Evolutionary conservation across 1,140 invertebrate species (phyloP), one percentile per base, ranked within the genome.

Genomic region (Drosophila hydei): DNA sequence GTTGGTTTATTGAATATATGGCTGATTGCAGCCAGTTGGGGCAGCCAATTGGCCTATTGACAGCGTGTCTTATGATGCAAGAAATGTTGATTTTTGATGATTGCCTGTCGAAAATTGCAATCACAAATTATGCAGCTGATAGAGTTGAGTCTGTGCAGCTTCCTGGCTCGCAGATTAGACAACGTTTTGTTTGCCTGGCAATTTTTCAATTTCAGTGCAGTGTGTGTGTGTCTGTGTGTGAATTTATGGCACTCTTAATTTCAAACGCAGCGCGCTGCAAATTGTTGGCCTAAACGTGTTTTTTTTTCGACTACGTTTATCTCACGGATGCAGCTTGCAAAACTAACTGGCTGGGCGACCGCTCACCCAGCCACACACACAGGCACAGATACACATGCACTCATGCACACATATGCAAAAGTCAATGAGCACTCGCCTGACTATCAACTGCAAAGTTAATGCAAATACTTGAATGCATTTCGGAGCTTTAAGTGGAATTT

Each of bases 301-400:
- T 85, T 74, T 43, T 58, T 58, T 38, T 42, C 14, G 16, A 25
- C 27, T 4, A 40, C 45, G 19, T 40, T 21, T 87, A 79, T 87
- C 81, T 85, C 80, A 85, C 81, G 80, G 80, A 85, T 85, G 78
- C 83, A 69, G 77, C 80, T 85, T 85, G 77, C 80, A 85, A 85
- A 85, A 85, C 73, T 16, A 79, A 72, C 68, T 54, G 40, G 64
- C 56, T 70, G 60, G 11, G 42, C 72, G 58, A 55, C 63, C 61
- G 48, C 43, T 75, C 55, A 69, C 74, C 69, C 74, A 77, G 59
- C 55, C 33, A 14, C 60, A 25, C 33, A 59, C 33, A 48, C 21
- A 61, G 18, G 4, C 36, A 55, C 7, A 43, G 4, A 19, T 11
- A 5, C 16, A 43, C 18, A 43, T 9, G 11, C 42, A 21, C 18